phyloP scores from a whole-genome alignment of 1,140 invertebrate species.

The Drosophila nebulosa region DNA sequence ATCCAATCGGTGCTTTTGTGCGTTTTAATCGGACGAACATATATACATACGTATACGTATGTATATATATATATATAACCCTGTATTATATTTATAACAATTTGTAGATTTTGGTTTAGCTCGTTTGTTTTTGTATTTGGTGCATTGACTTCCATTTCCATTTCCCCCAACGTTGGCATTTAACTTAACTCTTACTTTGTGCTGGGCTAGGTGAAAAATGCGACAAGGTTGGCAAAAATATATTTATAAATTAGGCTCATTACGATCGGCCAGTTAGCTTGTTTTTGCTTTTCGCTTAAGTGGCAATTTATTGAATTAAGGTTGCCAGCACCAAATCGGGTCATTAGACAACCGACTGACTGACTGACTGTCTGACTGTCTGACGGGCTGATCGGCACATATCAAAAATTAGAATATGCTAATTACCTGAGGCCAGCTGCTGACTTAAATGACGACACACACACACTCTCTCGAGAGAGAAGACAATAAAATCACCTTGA shows the following conservation, averaged over 20 bases:
- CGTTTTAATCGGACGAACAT: neutral
- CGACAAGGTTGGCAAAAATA: neutral
- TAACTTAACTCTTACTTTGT: neutral
- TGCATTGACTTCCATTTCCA: neutral
- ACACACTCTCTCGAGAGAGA: neutral
- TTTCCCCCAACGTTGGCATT: neutral
- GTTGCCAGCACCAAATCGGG: slow-evolving; percentile 38
- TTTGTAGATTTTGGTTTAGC: neutral
- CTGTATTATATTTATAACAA: neutral
- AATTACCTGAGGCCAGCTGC: slow-evolving; percentile 47
- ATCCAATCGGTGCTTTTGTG: neutral
- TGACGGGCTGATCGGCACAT: slow-evolving; percentile 16
- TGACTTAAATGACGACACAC: slow-evolving; percentile 47
- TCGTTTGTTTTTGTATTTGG: neutral
- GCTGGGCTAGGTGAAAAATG: neutral
- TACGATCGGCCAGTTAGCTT: slow-evolving; percentile 61
- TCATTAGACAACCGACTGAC: slow-evolving; percentile 52
- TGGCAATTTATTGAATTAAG: slow-evolving; percentile 54
- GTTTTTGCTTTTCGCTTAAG: slow-evolving; percentile 42
- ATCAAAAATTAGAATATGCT: slow-evolving; percentile 69
- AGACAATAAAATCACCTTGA: slow-evolving; percentile 40
- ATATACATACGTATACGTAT: neutral
- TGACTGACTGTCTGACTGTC: slow-evolving; percentile 6
- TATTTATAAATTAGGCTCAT: slow-evolving; percentile 46
- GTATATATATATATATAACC: neutral